Evolutionary conservation across 2,888 invertebrate species (phyloP), one percentile per base, ranked within the genome.

Genomic region (Nomada goodeniana): DNA sequence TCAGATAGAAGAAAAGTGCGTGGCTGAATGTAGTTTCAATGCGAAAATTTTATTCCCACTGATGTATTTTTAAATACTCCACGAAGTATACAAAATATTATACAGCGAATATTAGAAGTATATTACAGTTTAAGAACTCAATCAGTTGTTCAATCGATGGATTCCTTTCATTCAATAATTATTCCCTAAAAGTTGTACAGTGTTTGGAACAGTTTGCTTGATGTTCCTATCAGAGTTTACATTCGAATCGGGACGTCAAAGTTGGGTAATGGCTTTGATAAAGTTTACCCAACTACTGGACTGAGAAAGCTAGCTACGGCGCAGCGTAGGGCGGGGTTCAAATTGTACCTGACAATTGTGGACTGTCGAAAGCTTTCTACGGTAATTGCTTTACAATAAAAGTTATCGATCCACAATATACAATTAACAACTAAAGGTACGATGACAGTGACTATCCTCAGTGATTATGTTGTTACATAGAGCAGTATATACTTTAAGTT

Each of bases 281-380:
- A 86, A 86, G 77, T 86, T 86, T 85, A 77, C 77, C 82, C 83
- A 77, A 70, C 77, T 75, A 23, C 44, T 42, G 80, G 83, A 71
- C 80, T 79, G 73, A 80, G 77, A 78, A 70, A 61, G 77, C 71
- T 60, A 55, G 57, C 79, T 78, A 71, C 36, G 60, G 60, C 59
- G 36, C 76, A 69, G 61, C 65, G n/a, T 36, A 44, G 70, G 61
- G 47, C 68, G 44, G 29, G 71, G 68, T 53, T 74, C 61, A 76
- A 85, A 85, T 81, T 82, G 82, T 47, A 75, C 55, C 69, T 75
- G 85, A 82, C 80, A 73, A 82, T 75, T 60, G 85, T 36, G 69
- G 50, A 63, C 57, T 55, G 47, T 63, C 68, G 79, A 82, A 80
- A 71, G 83, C 75, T 85, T 85, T 76, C 77, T 80, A 44, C 65